Conservation (phyloP, 2,113 vertebrate species). For the Aramus guarauna region DNA sequence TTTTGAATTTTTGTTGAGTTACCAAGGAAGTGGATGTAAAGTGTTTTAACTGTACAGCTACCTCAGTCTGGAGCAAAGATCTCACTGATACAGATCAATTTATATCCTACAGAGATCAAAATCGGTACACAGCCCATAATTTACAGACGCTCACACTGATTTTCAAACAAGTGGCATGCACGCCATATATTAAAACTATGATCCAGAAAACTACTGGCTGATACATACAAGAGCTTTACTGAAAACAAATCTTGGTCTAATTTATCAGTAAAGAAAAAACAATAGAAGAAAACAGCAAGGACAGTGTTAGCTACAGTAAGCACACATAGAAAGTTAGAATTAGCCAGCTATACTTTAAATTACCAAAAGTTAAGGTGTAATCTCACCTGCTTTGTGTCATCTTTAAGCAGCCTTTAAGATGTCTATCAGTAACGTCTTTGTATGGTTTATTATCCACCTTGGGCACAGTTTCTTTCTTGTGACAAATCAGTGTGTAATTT, state of each 20-base stretch:
- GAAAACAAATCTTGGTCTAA: neutral
- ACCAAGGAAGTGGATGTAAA: neutral
- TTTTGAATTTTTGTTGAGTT: neutral
- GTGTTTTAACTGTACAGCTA: neutral
- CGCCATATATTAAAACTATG: neutral
- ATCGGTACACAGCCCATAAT: neutral
- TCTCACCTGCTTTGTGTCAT: constrained; percentile 81
- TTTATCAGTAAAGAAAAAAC: neutral
- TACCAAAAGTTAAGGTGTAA: neutral
- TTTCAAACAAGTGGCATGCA: neutral
- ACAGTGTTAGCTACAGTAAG: neutral
- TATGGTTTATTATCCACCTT: constrained; percentile 55
- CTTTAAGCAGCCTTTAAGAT: constrained; percentile 92
- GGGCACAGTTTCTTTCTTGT: constrained; percentile 74
- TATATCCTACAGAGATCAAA: neutral
- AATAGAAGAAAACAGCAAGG: neutral
- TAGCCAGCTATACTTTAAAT: neutral
- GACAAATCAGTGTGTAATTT: constrained; percentile 90
- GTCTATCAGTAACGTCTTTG: constrained; percentile 72
- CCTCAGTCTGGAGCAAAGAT: neutral
- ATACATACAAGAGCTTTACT: neutral
- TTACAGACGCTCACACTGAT: neutral
- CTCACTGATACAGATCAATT: neutral
- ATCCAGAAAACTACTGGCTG: neutral
- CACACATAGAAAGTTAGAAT: neutral